Evolutionary conservation across 2,888 invertebrate genomes (phyloP).

Genomic region (Drosophila anomelani): DNA sequence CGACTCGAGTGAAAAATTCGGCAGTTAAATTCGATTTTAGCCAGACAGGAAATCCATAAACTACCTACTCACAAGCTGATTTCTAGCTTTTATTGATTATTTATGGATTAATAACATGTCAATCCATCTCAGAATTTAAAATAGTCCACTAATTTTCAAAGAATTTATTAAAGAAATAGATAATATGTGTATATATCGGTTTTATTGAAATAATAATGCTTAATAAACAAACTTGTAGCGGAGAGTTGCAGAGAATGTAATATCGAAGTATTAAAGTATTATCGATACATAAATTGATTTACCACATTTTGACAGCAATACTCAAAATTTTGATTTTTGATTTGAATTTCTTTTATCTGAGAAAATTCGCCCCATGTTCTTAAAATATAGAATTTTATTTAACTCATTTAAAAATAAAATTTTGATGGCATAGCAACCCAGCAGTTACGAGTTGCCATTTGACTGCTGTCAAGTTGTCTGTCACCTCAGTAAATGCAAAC

Average conservation of each 20-base stretch:
- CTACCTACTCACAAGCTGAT: background rate
- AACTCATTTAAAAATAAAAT: background rate
- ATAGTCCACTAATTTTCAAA: no score
- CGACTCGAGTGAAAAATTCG: background rate
- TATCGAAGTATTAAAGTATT: background rate
- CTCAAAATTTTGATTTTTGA: background rate
- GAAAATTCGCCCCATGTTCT: background rate
- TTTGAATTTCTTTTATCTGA: background rate
- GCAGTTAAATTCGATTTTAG: no score
- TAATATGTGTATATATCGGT: no score
- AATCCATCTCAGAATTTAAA: background rate
- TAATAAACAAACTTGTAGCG: no score
- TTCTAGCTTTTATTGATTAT: background rate
- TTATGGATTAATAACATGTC: background rate
- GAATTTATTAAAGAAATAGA: no score
- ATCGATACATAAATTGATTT: background rate
- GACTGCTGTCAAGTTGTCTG: background rate
- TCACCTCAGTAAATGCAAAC: background rate
- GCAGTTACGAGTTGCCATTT: background rate
- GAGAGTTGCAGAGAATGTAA: background rate
- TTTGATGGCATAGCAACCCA: background rate
- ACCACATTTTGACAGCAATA: background rate
- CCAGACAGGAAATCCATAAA: slow-evolving; percentile 2
- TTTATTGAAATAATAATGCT: no score
- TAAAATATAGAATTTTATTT: background rate